Percentiles rank a stretch among this genome's conserved stretches.
These are phyloP conservation scores for Scomber japonicus DNA, from an alignment of 2,113 vertebrate species.

Conservation along the genomic window DNA sequence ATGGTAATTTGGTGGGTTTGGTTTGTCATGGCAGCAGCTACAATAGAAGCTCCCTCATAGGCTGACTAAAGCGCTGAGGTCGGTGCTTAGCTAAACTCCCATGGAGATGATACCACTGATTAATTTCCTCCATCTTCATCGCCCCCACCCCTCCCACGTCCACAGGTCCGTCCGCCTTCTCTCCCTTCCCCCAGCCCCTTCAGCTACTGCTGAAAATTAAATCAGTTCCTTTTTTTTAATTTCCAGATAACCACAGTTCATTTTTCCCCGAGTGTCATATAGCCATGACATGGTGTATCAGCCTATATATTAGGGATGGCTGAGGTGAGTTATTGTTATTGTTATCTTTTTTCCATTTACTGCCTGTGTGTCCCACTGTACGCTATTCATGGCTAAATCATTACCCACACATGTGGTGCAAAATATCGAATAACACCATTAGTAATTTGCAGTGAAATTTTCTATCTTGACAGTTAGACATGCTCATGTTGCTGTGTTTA, in stretches of 20 bases:
- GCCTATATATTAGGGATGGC: slow-evolving; percentile 61
- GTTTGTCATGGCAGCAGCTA: slow-evolving; percentile 72
- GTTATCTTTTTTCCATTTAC: slow-evolving; percentile 72
- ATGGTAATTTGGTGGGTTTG: slow-evolving; percentile 51
- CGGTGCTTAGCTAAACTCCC: slow-evolving; percentile 77
- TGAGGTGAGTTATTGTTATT: slow-evolving; percentile 73
- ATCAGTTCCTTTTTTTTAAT: slow-evolving; percentile 79
- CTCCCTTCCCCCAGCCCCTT: slow-evolving; percentile 63
- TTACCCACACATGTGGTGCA: slow-evolving; percentile 55
- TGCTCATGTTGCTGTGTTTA: slow-evolving; percentile 29
- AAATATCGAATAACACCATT: slow-evolving; percentile 66
- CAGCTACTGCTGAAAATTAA: slow-evolving; percentile 80
- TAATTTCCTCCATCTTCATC: slow-evolving; percentile 82
- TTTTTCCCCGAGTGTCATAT: slow-evolving; percentile 74
- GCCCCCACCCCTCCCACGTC: slow-evolving; percentile 54
- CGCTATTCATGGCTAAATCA: slow-evolving; percentile 67
- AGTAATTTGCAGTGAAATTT: slow-evolving; percentile 70
- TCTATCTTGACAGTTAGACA: slow-evolving; percentile 39
- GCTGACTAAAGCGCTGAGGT: slow-evolving; percentile 79
- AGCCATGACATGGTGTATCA: slow-evolving; percentile 56
- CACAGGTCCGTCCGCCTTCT: slow-evolving; percentile 49
- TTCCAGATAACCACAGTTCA: slow-evolving; percentile 79
- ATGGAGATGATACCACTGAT: slow-evolving; percentile 82
- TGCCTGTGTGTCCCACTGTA: slow-evolving; percentile 61
- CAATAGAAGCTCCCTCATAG: slow-evolving; percentile 66